Base-by-base conservation (phyloP, 2,797 vertebrate species). In the Emys orbicularis region DNA sequence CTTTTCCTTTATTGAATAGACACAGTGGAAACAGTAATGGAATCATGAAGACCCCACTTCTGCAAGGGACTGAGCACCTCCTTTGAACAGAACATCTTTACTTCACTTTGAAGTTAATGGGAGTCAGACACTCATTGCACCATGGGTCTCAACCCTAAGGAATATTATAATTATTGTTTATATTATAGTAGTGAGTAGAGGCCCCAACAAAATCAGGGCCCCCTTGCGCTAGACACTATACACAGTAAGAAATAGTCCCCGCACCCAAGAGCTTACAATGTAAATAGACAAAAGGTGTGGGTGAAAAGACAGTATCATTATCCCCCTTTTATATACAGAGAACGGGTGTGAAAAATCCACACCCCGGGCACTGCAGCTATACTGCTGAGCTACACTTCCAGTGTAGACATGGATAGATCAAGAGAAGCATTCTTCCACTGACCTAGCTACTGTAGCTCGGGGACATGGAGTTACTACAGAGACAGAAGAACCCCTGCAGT, bases 51-150 rank as follows among this genome's bases (percentile, higher is more conserved):
- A n/a, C 34, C 61, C 54, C 12, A 5, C 8, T 41, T 90, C 84
- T 86, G 19, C 59, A 65, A 81, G 74, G 6, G 31, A 90, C 74
- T 61, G 61, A 87, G 81, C 12, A 49, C 76, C 21, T 68, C 21
- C 68, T 77, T 77, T 9, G 19, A 65, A 84, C 29, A 27, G 19
- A 19, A 3, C 56, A 41, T 53, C 44, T 21, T 57, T 37, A 4
- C 3, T 34, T 72, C 27, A 9, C 37, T 27, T 44, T 56, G 76
- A 85, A n/a, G 23, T 61, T 56, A n/a, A 57, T 37, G 37, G 54
- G 52, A 47, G 81, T 76, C 0, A 1, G 21, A 53, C 53, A 23
- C 44, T 77, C 31, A 3, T 23, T 87, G 41, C 0, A 0, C 21
- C 41, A 4, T 27, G 50, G n/a, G 49, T 34, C 82, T 49, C 29